These are phyloP conservation scores for Stichopus horrens DNA, from an alignment of 53 echinoderm and acorn worm genomes.

Conservation along the genomic window DNA sequence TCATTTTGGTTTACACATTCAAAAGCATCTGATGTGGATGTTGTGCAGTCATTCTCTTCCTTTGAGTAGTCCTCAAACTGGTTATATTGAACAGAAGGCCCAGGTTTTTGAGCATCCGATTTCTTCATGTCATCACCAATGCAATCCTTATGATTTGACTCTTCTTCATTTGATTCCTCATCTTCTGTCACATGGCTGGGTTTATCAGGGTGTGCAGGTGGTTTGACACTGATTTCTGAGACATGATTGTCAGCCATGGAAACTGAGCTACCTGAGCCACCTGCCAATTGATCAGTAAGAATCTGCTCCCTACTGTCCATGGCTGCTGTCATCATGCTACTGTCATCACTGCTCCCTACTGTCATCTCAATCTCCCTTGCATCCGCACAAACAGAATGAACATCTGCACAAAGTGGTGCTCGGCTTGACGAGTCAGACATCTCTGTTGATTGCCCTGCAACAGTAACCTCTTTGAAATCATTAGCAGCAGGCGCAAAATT, in stretches of 20 bases:
- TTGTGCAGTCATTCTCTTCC: not conserved
- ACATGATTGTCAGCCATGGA: too few species aligned
- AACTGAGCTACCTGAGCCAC: too few species aligned
- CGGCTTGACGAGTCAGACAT: not conserved
- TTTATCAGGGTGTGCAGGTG: too few species aligned
- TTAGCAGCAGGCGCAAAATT: not conserved
- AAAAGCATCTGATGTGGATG: not conserved
- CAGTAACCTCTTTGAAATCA: too few species aligned
- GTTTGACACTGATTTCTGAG: too few species aligned
- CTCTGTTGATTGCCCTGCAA: not conserved
- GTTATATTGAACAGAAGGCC: not conserved
- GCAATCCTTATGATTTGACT: not conserved
- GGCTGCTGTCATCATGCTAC: too few species aligned
- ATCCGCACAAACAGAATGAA: not conserved
- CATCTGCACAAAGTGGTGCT: slow-evolving; percentile 6
- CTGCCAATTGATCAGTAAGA: too few species aligned
- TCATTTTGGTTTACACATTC: not conserved
- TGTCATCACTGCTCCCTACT: too few species aligned
- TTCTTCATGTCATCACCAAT: not conserved
- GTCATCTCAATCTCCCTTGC: not conserved
- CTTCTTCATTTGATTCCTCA: not conserved
- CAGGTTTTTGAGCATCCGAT: not conserved
- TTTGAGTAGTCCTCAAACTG: not conserved
- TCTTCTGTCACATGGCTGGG: too few species aligned
- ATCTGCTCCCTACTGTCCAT: too few species aligned